Evolutionary conservation across 2,113 vertebrate genomes (phyloP), one percentile per base, ranked within the genome.

Genomic region (Taxidea taxus): DNA sequence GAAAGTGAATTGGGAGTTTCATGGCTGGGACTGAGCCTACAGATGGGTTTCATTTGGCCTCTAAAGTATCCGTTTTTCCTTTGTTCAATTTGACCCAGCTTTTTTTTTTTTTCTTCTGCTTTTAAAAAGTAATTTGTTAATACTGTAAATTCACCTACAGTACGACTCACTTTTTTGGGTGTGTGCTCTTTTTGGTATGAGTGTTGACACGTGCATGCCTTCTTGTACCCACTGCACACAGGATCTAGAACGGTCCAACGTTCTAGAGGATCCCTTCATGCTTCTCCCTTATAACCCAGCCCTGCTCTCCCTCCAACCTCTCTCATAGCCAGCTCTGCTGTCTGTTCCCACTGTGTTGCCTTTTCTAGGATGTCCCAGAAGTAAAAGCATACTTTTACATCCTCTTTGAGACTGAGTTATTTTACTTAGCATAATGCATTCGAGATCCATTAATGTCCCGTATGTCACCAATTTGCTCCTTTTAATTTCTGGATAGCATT

Each of bases 121-220:
- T 86, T 70, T 3, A 66, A 64, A 56, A 70, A 21, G 84, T 37
- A 56, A n/a, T 49, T 80, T 44, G 21, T 58, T 85, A 44, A 18
- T 70, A 51, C 54, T 66, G 21, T 54, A 70, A 58, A 47, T 51
- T 70, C 25, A 34, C 18, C 29, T 37, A 1, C 1, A 78, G 18
- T 78, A n/a, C 7, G 44, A 13, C 68, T 82, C 13, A 10, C 34
- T 47, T 8, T 56, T 68, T 87, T 18, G 15, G 39, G 5, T 39
- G 34, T 34, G n/a, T 0, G 15, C 23, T 78, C 3, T 21, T 90
- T 80, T 31, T 58, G 91, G 42, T 47, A 20, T 11, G 80, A 47
- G 29, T 39, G 83, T 60, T 93, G 72, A 78, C 14, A 42, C 0
- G 25, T 3, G 4, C 0, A 0, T 44, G 9, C 1, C 18, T 56